Evolutionary conservation across 2,797 vertebrate genomes (phyloP), one percentile per base, ranked within the genome.

Genomic region (Leptoclinus maculatus): DNA sequence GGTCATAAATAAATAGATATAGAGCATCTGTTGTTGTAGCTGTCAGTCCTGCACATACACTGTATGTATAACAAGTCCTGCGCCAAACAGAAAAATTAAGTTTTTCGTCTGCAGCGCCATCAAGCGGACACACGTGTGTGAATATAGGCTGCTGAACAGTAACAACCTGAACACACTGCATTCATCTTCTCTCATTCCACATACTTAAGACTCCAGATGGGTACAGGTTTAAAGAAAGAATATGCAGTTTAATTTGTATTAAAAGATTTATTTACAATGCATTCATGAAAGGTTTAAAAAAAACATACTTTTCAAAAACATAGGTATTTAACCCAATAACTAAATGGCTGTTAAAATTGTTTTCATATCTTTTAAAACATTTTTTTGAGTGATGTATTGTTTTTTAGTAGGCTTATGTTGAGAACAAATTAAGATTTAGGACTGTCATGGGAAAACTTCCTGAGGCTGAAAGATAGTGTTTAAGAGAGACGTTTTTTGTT

Each of bases 231-330:
- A 74, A 82, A 60, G 87, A 76, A 69, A n/a, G n/a, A 27, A 27
- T 4, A 72, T 25, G 16, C 0, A 1, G 21, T 89, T 90, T 84
- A 76, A 74, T 89, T 84, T 82, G 74, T 75, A 74, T 54, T 56
- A 72, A 86, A 89, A 88, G 6, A 25, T 71, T 13, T 66, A 47
- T 85, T 25, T 86, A 76, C 53, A 87, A 58, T 60, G 5, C 1
- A 78, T 27, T 56, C 49, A 41, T 19, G n/a, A 82, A 71, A 66
- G n/a, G 54, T 73, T 43, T 58, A 39, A 34, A 39, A 76, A 76
- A 71, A 53, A 70, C 34, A 38, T 38, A 27, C 14, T 74, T 62
- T 41, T 79, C 3, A 66, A 16, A 87, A 36, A 56, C 25, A 81
- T 5, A 29, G 11, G 29, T 39, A 21, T 29, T 29, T 25, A 32